These are phyloP conservation scores for Tympanuchus pallidicinctus DNA, from an alignment of 2,113 vertebrate species.

Conservation along the genomic window DNA sequence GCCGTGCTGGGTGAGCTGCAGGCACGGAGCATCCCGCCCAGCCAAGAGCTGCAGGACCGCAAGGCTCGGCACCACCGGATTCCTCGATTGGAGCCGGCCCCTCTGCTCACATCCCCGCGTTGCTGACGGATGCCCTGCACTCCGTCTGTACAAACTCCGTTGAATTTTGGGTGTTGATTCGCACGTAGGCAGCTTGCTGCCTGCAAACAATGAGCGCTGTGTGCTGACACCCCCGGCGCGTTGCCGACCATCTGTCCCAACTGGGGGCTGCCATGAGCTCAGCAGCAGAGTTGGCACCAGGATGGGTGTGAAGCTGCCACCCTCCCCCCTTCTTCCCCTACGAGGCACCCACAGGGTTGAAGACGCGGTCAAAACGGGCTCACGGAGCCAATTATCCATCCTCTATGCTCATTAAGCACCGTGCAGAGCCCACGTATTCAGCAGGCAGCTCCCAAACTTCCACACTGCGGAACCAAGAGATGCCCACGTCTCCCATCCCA, in stretches of 20 bases:
- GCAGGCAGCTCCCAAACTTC: neutral
- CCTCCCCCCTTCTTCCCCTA: neutral
- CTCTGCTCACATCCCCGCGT: neutral
- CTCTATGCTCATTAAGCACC: fast-evolving
- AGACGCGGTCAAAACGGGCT: fast-evolving
- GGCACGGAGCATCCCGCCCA: neutral
- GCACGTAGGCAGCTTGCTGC: neutral
- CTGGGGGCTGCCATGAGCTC: neutral
- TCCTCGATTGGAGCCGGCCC: no score
- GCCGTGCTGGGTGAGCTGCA: neutral
- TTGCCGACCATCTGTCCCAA: neutral
- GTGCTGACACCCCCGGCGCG: neutral
- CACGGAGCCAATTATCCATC: neutral
- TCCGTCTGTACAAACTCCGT: neutral
- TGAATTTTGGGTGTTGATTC: neutral
- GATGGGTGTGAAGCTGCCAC: neutral
- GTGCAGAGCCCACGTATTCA: neutral
- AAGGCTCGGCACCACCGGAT: fast-evolving
- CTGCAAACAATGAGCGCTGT: neutral
- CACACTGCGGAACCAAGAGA: fast-evolving
- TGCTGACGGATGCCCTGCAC: fast-evolving
- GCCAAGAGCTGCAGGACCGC: neutral
- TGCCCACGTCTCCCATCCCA: neutral
- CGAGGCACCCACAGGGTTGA: fast-evolving
- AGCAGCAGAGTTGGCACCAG: neutral